Evolutionary conservation across 2,888 invertebrate species (phyloP).

Genomic region (Polymixis flavicincta): DNA sequence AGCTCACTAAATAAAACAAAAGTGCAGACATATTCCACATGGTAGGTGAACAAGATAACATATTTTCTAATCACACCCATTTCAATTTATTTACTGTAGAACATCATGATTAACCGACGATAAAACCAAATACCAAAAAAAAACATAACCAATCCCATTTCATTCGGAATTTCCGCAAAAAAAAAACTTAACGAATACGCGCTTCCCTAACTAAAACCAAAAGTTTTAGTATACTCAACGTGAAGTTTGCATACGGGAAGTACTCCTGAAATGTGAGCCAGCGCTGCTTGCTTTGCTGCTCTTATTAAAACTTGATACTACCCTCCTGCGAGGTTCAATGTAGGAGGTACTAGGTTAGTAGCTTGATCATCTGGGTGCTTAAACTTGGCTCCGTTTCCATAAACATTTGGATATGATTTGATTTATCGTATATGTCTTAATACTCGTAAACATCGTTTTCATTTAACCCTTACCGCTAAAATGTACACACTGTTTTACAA

Average conservation of each 20-base stretch:
- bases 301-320: constrained; percentile 64
- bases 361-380: constrained; percentile 17
- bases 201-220: constrained; percentile 17
- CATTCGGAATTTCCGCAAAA: neutral
- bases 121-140: neutral
- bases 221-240: constrained; percentile 54
- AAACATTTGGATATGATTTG: neutral
- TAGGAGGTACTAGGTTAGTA: constrained; percentile 9
- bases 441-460: neutral
- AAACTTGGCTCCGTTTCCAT: constrained; percentile 4
- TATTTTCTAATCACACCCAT: no score
- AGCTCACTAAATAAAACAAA: neutral
- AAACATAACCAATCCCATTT: neutral
- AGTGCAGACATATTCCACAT: neutral
- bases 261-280: constrained; percentile 50
- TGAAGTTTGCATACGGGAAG: constrained; percentile 50
- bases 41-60: neutral
- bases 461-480: neutral
- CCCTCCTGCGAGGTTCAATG: neutral
- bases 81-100: neutral
- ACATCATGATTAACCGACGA: no score
- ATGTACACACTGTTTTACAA: no score
- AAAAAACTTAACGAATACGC: neutral
- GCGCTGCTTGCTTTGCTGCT: constrained; percentile 38
- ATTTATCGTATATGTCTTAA: neutral